phyloP scores from a whole-genome alignment of 2,113 vertebrate species.

The Myrmecobius fasciatus region DNA sequence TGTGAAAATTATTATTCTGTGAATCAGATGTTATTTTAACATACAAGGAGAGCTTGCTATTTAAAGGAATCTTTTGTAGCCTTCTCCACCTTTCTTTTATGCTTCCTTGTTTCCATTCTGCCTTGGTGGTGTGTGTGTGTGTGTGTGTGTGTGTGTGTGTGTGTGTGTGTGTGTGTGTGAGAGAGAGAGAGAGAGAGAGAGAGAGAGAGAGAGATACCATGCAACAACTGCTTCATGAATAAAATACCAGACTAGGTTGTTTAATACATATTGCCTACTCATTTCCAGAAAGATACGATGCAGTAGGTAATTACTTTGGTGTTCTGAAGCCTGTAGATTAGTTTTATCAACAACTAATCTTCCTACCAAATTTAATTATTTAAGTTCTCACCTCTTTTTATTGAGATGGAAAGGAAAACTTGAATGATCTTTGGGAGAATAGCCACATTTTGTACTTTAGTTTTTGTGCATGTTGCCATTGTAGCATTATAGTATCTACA shows the following conservation, averaged over 20 bases:
- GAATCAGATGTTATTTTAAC: slow-evolving; percentile 1
- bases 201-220: too few relatives aligned
- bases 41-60: neutral
- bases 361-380: neutral
- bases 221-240: neutral
- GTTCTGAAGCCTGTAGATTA: neutral
- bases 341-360: neutral
- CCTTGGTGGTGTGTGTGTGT: too few relatives aligned
- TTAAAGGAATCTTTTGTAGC: neutral
- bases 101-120: neutral
- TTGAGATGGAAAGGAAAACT: slow-evolving; percentile 6
- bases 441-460: neutral
- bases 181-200: too few relatives aligned
- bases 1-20: slow-evolving; percentile 8
- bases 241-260: neutral
- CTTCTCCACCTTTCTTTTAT: neutral
- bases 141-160: too few relatives aligned
- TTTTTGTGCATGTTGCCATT: slow-evolving; percentile 14
- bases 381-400: neutral
- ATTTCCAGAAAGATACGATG: neutral
- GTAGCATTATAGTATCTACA: neutral
- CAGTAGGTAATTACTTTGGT: neutral
- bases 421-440: slow-evolving; percentile 18
- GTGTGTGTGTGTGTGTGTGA: too few relatives aligned
- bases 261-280: neutral